Evolutionary conservation across 1,140 invertebrate genomes (phyloP).

Genomic region (Drosophila lini): DNA sequence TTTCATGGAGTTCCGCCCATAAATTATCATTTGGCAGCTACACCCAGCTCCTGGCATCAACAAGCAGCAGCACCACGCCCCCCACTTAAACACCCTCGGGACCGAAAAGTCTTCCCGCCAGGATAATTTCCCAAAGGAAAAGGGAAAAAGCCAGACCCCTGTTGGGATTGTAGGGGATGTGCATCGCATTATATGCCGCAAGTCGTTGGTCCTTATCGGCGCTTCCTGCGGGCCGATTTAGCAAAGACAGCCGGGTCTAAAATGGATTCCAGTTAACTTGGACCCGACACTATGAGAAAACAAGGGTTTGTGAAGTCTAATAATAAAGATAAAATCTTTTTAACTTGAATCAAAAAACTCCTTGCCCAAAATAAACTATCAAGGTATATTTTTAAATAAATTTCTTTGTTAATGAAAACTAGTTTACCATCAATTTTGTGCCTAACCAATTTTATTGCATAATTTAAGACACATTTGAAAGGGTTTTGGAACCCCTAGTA

Average conservation of each 20-base stretch:
- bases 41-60: constrained; percentile 32
- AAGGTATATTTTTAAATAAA: too few species aligned
- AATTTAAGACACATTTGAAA: too few species aligned
- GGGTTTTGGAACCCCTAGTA: too few species aligned
- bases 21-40: constrained; percentile 80
- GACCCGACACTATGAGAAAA: constrained; percentile 7
- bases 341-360: too few species aligned
- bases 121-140: constrained; percentile 29
- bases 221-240: constrained; percentile 58
- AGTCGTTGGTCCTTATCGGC: constrained; percentile 75
- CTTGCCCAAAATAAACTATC: too few species aligned
- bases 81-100: constrained; percentile 18
- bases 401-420: too few species aligned
- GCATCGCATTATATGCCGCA: constrained; percentile 68
- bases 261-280: constrained; percentile 42
- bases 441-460: too few species aligned
- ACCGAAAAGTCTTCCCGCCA: constrained; percentile 40
- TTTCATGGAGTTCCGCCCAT: constrained; percentile 71
- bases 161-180: constrained; percentile 34
- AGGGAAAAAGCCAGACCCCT: constrained; percentile 4
- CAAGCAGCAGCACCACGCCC: constrained; percentile 21
- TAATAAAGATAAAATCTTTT: neutral
- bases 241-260: constrained; percentile 38
- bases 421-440: too few species aligned
- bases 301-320: too few species aligned